These are phyloP conservation scores for Haemorhous mexicanus DNA, from an alignment of 2,113 vertebrate species.

Conservation along the genomic window DNA sequence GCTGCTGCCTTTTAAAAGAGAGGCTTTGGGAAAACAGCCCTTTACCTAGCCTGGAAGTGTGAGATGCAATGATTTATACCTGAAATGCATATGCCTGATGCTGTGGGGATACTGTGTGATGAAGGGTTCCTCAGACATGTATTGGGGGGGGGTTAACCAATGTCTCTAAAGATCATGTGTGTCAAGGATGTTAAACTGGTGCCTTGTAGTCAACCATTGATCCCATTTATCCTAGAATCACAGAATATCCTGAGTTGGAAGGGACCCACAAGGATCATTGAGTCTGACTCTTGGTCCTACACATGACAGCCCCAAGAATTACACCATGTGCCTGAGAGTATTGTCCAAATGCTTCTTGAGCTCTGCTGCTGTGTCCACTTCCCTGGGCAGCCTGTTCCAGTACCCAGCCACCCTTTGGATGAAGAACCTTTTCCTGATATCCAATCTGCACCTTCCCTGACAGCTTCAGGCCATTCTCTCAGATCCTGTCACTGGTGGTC, in stretches of 20 bases:
- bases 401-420: neutral
- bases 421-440: neutral
- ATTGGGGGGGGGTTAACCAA: neutral
- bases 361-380: neutral
- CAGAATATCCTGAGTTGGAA: neutral
- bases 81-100: neutral
- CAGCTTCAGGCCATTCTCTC: neutral
- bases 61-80: neutral
- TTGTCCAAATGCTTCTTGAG: neutral
- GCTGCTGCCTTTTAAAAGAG: neutral
- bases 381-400: neutral
- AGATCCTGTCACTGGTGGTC: neutral
- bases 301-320: neutral
- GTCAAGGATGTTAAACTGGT: neutral
- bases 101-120: neutral
- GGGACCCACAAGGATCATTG: neutral
- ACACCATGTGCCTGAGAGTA: neutral
- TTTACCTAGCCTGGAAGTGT: neutral
- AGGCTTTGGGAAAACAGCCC: neutral
- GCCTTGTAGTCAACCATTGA: too few relatives aligned
- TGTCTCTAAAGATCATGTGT: neutral
- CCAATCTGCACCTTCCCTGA: neutral
- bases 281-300: neutral
- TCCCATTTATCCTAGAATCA: neutral
- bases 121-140: neutral